Conservation (phyloP, 2,113 vertebrate genomes). For the Mormoops blainvillei region DNA sequence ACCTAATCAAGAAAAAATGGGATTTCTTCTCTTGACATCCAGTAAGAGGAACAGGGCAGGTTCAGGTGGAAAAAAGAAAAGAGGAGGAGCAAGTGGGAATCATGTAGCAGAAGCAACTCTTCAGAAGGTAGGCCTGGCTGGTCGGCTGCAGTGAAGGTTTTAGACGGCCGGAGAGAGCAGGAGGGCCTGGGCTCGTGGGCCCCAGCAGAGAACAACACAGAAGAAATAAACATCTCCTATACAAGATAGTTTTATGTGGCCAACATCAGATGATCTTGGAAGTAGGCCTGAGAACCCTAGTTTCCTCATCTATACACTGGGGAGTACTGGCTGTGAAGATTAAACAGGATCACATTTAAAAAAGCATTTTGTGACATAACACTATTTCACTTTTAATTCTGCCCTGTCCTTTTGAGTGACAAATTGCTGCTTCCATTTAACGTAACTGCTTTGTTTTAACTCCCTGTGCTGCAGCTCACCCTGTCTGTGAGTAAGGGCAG, state of each 20-base stretch:
- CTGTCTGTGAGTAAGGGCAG: background rate
- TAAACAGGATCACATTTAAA: background rate
- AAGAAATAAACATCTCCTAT: background rate
- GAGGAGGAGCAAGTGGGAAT: background rate
- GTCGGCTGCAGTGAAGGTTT: background rate
- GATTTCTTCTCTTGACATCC: background rate
- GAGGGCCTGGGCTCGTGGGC: background rate
- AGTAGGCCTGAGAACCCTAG: background rate
- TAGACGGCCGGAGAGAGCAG: background rate
- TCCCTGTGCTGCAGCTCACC: background rate
- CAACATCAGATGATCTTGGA: background rate
- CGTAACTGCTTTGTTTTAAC: background rate
- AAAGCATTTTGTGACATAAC: background rate
- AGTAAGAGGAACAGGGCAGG: background rate
- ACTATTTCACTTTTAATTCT: background rate
- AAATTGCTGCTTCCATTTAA: background rate
- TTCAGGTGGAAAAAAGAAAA: background rate
- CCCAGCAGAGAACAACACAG: background rate
- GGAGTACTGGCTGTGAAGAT: background rate
- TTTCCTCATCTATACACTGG: background rate
- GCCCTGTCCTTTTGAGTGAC: background rate
- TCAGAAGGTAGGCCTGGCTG: background rate
- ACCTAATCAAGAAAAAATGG: background rate
- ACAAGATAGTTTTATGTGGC: background rate
- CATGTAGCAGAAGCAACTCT: background rate